These are phyloP conservation scores for Thunnus albacares DNA, from an alignment of 2,797 vertebrate species.

Conservation along the genomic window DNA sequence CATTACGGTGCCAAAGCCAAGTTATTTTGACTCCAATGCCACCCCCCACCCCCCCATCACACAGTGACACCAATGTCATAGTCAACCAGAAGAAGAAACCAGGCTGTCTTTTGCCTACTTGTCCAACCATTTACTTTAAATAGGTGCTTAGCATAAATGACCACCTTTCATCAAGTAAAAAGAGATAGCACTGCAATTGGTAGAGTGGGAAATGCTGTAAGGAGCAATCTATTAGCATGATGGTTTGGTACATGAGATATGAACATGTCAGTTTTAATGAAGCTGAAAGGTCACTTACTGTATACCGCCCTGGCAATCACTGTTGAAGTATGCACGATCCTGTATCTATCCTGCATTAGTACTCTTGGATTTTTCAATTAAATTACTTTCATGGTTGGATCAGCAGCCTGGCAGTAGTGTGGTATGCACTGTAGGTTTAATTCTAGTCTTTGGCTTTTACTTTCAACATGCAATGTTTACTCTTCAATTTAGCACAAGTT, in stretches of 20 bases:
- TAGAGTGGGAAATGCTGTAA: constrained; percentile 15
- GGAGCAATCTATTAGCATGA: constrained; percentile 19
- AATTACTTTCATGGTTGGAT: neutral
- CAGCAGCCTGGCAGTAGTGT: neutral
- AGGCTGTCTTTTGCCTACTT: constrained; percentile 10
- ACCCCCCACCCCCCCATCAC: neutral
- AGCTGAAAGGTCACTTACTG: constrained; percentile 33
- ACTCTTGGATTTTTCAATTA: constrained; percentile 5
- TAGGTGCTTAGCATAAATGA: constrained; percentile 10
- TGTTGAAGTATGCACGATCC: constrained; percentile 2
- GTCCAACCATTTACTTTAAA: constrained; percentile 28
- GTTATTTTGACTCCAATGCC: constrained; percentile 42
- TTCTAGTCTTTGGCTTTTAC: neutral
- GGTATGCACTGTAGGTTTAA: neutral
- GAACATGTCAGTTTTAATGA: constrained; percentile 41
- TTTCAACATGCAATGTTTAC: neutral
- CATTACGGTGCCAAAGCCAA: neutral
- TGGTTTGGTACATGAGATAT: constrained; percentile 13
- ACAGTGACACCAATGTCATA: constrained; percentile 1
- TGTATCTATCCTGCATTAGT: neutral
- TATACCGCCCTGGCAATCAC: neutral
- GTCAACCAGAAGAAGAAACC: constrained; percentile 9
- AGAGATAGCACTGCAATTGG: constrained; percentile 14
- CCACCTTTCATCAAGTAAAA: constrained; percentile 18
- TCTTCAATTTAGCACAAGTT: neutral